phyloP scores from a whole-genome alignment of 2,888 invertebrate species.

The Caenorhabditis sinica region DNA sequence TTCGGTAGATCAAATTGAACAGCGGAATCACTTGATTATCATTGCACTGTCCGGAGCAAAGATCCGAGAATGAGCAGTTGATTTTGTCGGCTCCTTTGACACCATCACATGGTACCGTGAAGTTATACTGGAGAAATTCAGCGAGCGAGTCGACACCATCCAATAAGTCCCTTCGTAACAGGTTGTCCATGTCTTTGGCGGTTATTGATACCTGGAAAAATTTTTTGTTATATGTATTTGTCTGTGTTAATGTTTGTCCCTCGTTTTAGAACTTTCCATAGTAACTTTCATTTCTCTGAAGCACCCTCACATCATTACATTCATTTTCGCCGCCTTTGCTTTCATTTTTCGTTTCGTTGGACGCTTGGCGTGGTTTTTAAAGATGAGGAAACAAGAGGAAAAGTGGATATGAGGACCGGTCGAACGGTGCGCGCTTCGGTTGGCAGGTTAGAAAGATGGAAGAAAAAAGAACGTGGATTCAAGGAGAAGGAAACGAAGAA shows the following conservation, averaged over 20 bases:
- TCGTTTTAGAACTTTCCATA: too few relatives aligned
- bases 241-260: too few relatives aligned
- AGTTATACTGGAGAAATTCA: conserved; percentile 76
- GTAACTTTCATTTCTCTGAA: not conserved
- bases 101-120: conserved; percentile 73
- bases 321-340: not conserved
- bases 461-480: conserved; percentile 9
- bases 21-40: conserved; percentile 79
- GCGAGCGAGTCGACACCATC: conserved; percentile 74
- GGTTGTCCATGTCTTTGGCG: conserved; percentile 75
- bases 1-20: conserved; percentile 78
- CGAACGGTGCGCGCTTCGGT: conserved; percentile 19
- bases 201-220: conserved; percentile 76
- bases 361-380: conserved; percentile 2
- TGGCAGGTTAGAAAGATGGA: conserved; percentile 10
- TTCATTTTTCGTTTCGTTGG: not conserved
- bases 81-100: conserved; percentile 41
- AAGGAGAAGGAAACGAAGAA: conserved; percentile 2
- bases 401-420: not conserved
- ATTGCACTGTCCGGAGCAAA: conserved; percentile 77
- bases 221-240: too few relatives aligned
- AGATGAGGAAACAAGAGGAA: not conserved
- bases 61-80: conserved; percentile 73
- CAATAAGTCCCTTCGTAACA: conserved; percentile 73
- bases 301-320: not conserved